Evolutionary conservation across 1,140 invertebrate genomes (phyloP).

Genomic region (Lordiphosa clarofinis): DNA sequence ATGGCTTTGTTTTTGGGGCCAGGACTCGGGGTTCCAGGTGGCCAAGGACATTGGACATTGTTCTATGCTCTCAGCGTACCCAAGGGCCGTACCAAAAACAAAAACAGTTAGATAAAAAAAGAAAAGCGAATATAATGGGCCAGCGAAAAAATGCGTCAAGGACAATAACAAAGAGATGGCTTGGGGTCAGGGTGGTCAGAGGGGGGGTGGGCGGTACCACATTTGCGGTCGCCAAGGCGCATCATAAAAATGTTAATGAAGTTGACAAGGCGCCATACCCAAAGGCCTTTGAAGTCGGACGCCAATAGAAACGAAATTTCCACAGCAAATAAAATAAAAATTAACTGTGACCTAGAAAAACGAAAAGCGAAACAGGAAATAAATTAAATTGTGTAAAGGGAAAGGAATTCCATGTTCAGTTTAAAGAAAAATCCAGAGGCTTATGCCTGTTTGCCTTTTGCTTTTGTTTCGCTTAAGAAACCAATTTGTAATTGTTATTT

Average conservation of each 20-base stretch:
- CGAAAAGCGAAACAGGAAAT: conserved; percentile 23
- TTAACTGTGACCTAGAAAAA: conserved; percentile 64
- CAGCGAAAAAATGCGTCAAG: conserved; percentile 56
- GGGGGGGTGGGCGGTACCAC: conserved; percentile 22
- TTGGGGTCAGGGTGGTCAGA: no score
- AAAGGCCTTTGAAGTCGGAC: conserved; percentile 46
- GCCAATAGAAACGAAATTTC: conserved; percentile 54
- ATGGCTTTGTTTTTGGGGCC: conserved; percentile 76
- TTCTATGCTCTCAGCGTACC: conserved; percentile 23
- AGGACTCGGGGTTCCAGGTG: no score
- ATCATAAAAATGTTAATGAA: conserved; percentile 78
- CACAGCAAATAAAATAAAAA: conserved; percentile 69
- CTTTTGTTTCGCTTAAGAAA: conserved; percentile 28
- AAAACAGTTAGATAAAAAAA: conserved; percentile 68
- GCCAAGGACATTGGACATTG: conserved; percentile 59
- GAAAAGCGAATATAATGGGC: conserved; percentile 65
- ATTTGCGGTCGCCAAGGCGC: conserved; percentile 72
- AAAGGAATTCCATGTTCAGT: no score
- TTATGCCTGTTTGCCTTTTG: no score
- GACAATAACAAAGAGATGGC: conserved; percentile 43
- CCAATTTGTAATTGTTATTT: conserved; percentile 70
- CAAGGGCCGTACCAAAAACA: conserved; percentile 38
- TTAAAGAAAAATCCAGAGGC: no score
- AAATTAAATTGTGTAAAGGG: neutral
- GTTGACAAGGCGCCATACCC: conserved; percentile 43